Evolutionary conservation across 2,888 invertebrate genomes (phyloP), one percentile per base, ranked within the genome.

Genomic region (Tipula confusa): DNA sequence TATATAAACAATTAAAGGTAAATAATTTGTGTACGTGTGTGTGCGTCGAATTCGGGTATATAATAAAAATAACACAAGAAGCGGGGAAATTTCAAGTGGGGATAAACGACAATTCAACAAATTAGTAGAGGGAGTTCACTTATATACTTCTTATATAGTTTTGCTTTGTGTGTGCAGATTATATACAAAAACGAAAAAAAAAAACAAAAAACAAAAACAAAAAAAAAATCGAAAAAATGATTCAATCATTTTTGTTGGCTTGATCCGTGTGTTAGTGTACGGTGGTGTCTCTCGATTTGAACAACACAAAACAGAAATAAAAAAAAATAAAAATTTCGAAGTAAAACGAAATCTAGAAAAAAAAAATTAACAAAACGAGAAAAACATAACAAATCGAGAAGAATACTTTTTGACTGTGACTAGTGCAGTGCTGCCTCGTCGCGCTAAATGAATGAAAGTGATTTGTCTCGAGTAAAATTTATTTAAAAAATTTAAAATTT

Each of bases 341-440:
- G 64, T 9, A 64, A 64, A 64, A 43, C 43, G 43, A 64, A 64
- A 18, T 24, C 9, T 7, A 24, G 24, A 48, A 48, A 24, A 64
- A 64, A 64, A 64, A 24, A 6, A 64, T 24, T n/a, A n/a, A 64
- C 24, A 64, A 43, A 64, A 64, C 64, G 64, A 64, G 64, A 24
- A 64, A 64, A 64, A 64, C 64, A 64, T 9, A 64, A 64, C 64
- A 64, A 64, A 64, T 80, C 80, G 80, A 31, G 31, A 80, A 80
- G 80, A 80, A 80, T 80, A 80, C 31, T 80, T 80, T 80, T 82
- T 82, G 82, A 82, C 82, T 82, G 82, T 36, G n/a, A 29, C 80
- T 80, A 80, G 80, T 80, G 80, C 82, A 82, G 82, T 82, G 82
- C 82, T 82, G 82, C 82, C 82, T 82, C 82, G 82, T 82, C 82